Base-by-base conservation (phyloP, 2,113 vertebrate species). In the Acrocephalus kingi region DNA sequence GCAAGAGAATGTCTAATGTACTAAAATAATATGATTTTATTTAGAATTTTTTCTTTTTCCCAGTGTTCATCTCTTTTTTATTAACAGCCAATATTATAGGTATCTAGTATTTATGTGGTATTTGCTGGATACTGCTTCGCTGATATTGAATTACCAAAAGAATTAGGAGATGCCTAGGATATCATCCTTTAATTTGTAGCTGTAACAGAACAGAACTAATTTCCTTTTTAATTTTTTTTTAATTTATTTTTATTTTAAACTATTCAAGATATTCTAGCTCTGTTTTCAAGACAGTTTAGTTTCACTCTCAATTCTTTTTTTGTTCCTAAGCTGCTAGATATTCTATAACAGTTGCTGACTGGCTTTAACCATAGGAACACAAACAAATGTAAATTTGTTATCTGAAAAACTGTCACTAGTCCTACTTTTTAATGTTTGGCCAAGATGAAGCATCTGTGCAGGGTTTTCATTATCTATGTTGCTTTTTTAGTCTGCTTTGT, bases 401-500 rank as follows among this genome's bases (percentile, higher is more conserved):
- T 51, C 46, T 75, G 66, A 54, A 87, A 68, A 82, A 24, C 22
- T 55, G 49, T 69, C 30, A 24, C 66, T 84, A 62, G 55, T 28
- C 27, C 71, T 35, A 8, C 13, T 43, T 82, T 77, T 69, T 82
- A 69, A 69, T 61, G 41, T 64, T 78, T 90, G 49, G 16, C 35
- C 30, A 69, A 55, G 46, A 62, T 72, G 35, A 83, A 49, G 43
- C 30, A 78, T 66, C 59, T 58, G 5, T 89, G 66, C 74, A 43
- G 59, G 41, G 30, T 14, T 2, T 74, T 66, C 39, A 37, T 75
- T 9, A 54, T 79, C 52, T 58, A 22, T 0, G 0, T 18, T 74
- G 41, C 45, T 46, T 90, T 90, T 84, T 52, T 23, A 74, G 20
- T 22, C 64, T 67, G n/a, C 13, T 73, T 81, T 66, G 56, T 93